phyloP scores from a whole-genome alignment of 1,140 invertebrate species.

The Bombyx mandarina region DNA sequence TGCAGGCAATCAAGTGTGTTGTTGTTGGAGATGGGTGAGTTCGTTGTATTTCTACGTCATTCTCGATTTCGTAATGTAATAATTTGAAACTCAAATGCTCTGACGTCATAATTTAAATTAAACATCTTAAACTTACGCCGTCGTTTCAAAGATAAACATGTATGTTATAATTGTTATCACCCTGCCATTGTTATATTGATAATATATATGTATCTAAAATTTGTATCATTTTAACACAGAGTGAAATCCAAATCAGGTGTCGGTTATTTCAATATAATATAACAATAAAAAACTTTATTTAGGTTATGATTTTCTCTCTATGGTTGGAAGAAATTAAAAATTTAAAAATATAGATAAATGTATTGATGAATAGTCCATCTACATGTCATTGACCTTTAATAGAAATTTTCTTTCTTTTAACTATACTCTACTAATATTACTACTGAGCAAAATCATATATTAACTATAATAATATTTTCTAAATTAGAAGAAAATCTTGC shows the following conservation, averaged over 20 bases:
- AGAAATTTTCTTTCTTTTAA: too few species aligned
- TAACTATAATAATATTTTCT: too few species aligned
- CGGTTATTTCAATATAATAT: neutral
- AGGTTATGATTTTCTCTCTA: too few species aligned
- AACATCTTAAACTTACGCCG: conserved; percentile 6
- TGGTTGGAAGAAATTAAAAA: too few species aligned
- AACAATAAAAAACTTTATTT: neutral
- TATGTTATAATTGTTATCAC: conserved; percentile 18
- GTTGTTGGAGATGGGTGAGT: conserved; percentile 94
- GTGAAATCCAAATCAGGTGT: neutral
- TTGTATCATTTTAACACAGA: neutral
- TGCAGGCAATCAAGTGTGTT: conserved; percentile 97
- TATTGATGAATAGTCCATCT: too few species aligned
- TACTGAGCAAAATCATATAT: too few species aligned
- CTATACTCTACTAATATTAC: too few species aligned
- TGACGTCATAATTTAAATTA: conserved; percentile 57
- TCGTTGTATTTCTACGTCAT: conserved; percentile 20
- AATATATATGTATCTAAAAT: neutral
- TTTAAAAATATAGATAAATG: too few species aligned
- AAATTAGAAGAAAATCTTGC: too few species aligned
- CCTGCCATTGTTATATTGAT: conserved; percentile 8
- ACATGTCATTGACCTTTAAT: too few species aligned
- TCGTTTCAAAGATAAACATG: conserved; percentile 18
- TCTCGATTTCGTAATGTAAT: conserved; percentile 17
- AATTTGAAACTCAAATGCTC: conserved; percentile 26